A percentile compares a stretch with the other conserved stretches of the same genome.
These are phyloP conservation scores for Leptopilina drosophilae DNA, from an alignment of 2,888 invertebrate species.

Conservation along the genomic window DNA sequence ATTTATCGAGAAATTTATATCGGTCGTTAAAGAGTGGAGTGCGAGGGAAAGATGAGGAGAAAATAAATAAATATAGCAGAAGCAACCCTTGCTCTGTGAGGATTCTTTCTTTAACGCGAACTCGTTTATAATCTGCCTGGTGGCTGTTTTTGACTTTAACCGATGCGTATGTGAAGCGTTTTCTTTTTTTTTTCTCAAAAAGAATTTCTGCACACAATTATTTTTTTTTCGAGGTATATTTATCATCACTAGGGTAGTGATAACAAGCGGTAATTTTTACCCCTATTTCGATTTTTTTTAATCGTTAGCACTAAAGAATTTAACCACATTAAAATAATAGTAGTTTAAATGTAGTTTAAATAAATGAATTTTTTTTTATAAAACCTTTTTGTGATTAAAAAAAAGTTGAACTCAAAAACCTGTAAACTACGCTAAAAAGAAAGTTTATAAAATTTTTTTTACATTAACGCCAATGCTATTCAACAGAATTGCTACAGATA, in stretches of 20 bases:
- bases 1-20: slow-evolving; percentile 68
- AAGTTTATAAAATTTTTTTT: no score
- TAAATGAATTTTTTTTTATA: no score
- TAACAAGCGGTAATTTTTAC: background rate
- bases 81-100: slow-evolving; percentile 62
- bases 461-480: no score
- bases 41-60: slow-evolving; percentile 59
- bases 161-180: slow-evolving; percentile 36
- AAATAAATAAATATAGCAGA: slow-evolving; percentile 70
- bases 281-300: background rate
- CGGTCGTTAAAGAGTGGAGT: slow-evolving; percentile 63
- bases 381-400: no score
- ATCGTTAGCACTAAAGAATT: no score
- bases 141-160: slow-evolving; percentile 71
- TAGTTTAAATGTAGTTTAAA: no score
- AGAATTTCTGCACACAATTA: background rate
- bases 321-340: no score
- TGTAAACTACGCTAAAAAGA: no score
- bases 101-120: slow-evolving; percentile 61
- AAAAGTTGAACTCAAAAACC: no score
- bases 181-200: background rate
- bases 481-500: no score
- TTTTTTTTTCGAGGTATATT: slow-evolving; percentile 10
- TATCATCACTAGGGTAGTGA: no score
- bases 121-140: slow-evolving; percentile 71